Conservation (phyloP, 2,888 invertebrate genomes). For the Acronicta alni region DNA sequence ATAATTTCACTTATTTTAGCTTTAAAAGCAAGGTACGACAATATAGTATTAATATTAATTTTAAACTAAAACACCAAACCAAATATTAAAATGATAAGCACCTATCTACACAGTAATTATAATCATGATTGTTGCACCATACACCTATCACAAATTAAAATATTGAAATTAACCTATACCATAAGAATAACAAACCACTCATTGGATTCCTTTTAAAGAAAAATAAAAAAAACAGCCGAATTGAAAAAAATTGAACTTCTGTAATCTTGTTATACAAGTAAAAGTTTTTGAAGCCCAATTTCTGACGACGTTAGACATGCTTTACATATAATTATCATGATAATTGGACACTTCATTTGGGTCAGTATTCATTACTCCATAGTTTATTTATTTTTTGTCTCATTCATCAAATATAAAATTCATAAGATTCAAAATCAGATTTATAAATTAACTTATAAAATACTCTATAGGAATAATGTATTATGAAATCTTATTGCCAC, state of each 20-base stretch:
- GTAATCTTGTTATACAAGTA: neutral
- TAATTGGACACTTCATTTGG: neutral
- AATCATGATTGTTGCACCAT: slow-evolving; percentile 48
- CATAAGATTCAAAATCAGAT: slow-evolving; percentile 19
- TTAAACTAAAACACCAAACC: slow-evolving; percentile 44
- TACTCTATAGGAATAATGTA: slow-evolving; percentile 12
- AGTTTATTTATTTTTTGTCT: neutral
- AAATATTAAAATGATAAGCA: slow-evolving; percentile 54
- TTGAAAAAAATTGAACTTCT: neutral
- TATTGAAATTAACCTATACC: slow-evolving; percentile 23
- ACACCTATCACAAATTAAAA: slow-evolving; percentile 48
- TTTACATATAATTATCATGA: too few relatives aligned
- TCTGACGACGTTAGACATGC: too few relatives aligned
- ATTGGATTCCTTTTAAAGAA: slow-evolving; percentile 3
- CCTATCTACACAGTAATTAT: slow-evolving; percentile 40
- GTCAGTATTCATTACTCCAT: neutral
- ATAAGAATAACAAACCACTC: slow-evolving; percentile 24
- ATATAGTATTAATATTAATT: slow-evolving; percentile 10
- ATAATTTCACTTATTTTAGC: slow-evolving; percentile 29
- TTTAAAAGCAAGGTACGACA: slow-evolving; percentile 54
- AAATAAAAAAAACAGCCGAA: neutral
- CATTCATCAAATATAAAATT: slow-evolving; percentile 9
- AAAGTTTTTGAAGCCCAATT: neutral
- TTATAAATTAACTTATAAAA: slow-evolving; percentile 27
- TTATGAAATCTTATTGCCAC: slow-evolving; percentile 40